Evolutionary conservation across 2,113 vertebrate species (phyloP).

Genomic region (Caranx melampygus): DNA sequence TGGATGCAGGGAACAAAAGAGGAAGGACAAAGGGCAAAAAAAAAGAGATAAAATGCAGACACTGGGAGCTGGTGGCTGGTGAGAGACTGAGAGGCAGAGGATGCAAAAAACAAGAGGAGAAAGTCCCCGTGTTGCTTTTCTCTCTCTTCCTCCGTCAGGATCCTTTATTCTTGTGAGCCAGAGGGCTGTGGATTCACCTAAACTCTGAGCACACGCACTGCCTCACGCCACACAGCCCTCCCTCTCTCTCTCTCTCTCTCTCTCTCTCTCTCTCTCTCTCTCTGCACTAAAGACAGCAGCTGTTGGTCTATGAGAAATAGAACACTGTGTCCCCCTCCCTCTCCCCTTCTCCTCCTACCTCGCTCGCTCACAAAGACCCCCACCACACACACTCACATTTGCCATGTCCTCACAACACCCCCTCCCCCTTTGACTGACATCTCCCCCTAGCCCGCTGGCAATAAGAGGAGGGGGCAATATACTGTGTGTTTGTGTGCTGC

Average conservation of each 20-base stretch:
- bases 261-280: conserved; percentile 67
- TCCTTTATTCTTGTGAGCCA: conserved; percentile 82
- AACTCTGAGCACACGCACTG: conserved; percentile 78
- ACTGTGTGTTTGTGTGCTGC: conserved; percentile 33
- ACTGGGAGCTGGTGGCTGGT: conserved; percentile 1
- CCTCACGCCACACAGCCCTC: conserved; percentile 80
- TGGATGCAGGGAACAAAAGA: conserved; percentile 73
- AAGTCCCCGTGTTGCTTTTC: conserved; percentile 53
- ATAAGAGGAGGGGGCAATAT: conserved; percentile 55
- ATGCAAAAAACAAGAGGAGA: conserved; percentile 8
- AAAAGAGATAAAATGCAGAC: conserved; percentile 37
- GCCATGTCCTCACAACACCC: conserved; percentile 77
- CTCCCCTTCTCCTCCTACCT: conserved; percentile 70
- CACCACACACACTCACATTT: conserved; percentile 52
- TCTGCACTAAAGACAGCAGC: conserved; percentile 82
- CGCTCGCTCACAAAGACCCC: conserved; percentile 78
- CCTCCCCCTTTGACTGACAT: conserved; percentile 82
- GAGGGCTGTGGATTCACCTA: conserved; percentile 82
- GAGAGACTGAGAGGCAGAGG: conserved; percentile 23
- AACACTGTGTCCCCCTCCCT: conserved; percentile 78
- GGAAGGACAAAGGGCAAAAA: conserved; percentile 49
- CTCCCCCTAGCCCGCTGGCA: conserved; percentile 78
- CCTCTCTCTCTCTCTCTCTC: conserved; percentile 69
- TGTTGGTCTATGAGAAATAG: conserved; percentile 84
- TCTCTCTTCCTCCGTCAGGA: conserved; percentile 52